phyloP scores from a whole-genome alignment of 2,797 vertebrate species.

The Cossypha dichroa region DNA sequence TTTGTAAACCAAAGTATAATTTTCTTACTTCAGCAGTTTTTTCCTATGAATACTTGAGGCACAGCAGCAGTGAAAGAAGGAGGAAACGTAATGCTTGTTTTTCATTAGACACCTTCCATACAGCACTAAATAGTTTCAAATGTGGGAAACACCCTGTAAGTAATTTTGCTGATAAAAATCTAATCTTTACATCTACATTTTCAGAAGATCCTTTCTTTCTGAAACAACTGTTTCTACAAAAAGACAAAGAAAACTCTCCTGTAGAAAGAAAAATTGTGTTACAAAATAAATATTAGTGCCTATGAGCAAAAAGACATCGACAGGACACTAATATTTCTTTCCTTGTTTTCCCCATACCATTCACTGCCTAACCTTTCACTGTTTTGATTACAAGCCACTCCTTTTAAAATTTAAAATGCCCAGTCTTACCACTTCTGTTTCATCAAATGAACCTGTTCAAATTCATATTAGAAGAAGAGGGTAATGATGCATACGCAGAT shows the following conservation, averaged over 20 bases:
- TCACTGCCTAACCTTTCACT: not conserved
- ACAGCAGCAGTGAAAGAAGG: not conserved
- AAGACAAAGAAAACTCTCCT: not conserved
- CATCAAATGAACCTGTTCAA: not conserved
- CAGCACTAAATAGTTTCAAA: not conserved
- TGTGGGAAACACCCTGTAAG: not conserved
- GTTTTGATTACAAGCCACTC: not conserved
- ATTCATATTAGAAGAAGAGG: not conserved
- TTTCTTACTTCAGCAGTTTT: not conserved
- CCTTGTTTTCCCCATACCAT: not conserved
- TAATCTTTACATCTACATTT: not conserved
- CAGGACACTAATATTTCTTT: not conserved
- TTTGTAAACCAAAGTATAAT: not conserved
- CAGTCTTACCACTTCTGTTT: not conserved
- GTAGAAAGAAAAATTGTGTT: not conserved
- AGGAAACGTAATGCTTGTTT: not conserved
- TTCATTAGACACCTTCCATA: not conserved
- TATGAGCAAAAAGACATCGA: not conserved
- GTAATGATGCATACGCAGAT: not conserved
- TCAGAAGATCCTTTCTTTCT: not conserved
- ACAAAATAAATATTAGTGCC: not conserved
- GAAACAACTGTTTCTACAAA: not conserved
- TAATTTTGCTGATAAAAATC: not conserved
- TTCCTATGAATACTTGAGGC: not conserved
- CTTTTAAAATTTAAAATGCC: not conserved